Percentiles rank a stretch among this genome's conserved stretches.
Evolutionary conservation across 2,888 invertebrate species (phyloP).

Genomic region (Galeopsomyia nigrocyanea): DNA sequence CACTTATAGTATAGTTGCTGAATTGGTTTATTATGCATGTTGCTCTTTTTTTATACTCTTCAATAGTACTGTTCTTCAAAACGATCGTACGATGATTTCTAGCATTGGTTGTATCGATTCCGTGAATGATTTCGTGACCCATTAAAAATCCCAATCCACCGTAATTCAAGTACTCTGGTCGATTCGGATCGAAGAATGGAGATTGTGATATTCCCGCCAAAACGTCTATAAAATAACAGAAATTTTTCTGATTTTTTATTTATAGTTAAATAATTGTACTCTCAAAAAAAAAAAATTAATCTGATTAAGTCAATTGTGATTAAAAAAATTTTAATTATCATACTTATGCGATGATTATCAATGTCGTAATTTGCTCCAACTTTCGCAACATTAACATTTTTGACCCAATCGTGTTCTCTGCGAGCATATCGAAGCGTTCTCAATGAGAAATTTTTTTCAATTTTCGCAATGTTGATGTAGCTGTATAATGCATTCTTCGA

Average conservation of each 20-base stretch:
- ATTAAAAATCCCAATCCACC: conserved; percentile 92
- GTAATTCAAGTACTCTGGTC: conserved; percentile 93
- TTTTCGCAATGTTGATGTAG: conserved; percentile 65
- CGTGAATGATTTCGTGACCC: conserved; percentile 93
- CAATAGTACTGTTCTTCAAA: conserved; percentile 70
- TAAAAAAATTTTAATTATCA: too few species aligned
- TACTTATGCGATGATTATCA: too few species aligned
- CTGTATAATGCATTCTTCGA: not conserved
- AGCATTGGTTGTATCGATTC: conserved; percentile 86
- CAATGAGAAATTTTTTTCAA: too few species aligned
- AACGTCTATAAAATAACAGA: conserved; percentile 77
- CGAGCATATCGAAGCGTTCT: too few species aligned
- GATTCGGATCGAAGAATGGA: conserved; percentile 82
- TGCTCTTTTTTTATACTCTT: conserved; percentile 77
- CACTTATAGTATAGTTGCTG: conserved; percentile 87
- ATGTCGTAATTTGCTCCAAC: too few species aligned
- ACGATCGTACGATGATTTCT: conserved; percentile 60
- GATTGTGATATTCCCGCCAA: conserved; percentile 92
- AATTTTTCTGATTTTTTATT: not conserved
- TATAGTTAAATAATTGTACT: too few species aligned
- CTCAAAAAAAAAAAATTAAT: too few species aligned
- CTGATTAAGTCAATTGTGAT: too few species aligned
- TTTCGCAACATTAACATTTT: too few species aligned
- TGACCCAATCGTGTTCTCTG: too few species aligned
- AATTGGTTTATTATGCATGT: conserved; percentile 95